Evolutionary conservation across 2,797 vertebrate genomes (phyloP).

Genomic region (Sebastes melanostomus): DNA sequence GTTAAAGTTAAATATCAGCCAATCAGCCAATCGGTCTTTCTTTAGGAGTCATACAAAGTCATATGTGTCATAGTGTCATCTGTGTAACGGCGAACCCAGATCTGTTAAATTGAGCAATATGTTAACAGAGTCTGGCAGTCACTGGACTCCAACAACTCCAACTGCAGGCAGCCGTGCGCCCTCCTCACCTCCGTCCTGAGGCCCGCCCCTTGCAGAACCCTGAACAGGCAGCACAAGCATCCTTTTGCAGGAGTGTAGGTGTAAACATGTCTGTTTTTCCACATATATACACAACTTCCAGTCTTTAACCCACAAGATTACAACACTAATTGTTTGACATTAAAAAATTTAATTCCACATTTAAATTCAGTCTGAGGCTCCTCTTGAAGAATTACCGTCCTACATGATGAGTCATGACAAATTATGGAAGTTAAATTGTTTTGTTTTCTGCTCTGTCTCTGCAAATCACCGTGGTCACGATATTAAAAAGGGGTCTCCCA

Average conservation of each 20-base stretch:
- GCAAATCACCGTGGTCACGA: background rate
- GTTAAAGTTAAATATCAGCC: no score
- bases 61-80: background rate
- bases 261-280: background rate
- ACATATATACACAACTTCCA: background rate
- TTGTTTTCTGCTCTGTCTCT: conserved; percentile 14
- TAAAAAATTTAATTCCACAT: background rate
- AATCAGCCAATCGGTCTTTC: no score
- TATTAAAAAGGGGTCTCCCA: conserved; percentile 26
- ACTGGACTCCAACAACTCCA: background rate
- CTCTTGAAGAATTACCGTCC: background rate
- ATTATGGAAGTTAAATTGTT: conserved; percentile 18
- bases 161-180: no score
- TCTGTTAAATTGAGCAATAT: background rate
- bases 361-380: background rate
- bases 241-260: background rate
- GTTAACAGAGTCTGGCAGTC: background rate
- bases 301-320: background rate
- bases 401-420: conserved; percentile 7
- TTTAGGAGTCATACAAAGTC: no score
- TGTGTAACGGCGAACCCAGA: background rate
- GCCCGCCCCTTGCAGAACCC: background rate
- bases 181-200: background rate
- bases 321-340: background rate
- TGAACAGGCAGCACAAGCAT: background rate